Evolutionary conservation across 2,113 vertebrate species (phyloP).

Genomic region (Mustelus asterias): DNA sequence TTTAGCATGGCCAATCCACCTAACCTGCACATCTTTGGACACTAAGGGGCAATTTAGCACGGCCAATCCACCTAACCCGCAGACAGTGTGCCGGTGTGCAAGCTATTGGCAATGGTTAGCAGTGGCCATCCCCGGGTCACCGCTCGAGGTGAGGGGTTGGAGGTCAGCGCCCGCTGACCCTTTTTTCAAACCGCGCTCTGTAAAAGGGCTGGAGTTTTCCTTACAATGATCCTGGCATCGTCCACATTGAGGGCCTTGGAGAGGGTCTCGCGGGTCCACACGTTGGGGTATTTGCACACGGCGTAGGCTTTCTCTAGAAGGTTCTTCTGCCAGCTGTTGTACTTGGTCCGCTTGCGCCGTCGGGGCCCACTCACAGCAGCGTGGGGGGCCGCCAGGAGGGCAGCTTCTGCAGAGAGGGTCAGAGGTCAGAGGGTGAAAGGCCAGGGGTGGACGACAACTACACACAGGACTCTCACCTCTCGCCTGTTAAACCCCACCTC

Average conservation of each 20-base stretch:
- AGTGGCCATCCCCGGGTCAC: not conserved
- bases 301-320: not conserved
- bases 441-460: not conserved
- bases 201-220: not conserved
- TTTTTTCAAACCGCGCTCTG: too few species aligned
- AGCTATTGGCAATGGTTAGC: too few species aligned
- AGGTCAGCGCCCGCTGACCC: not conserved
- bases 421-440: too few species aligned
- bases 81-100: too few species aligned
- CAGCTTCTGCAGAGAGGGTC: not conserved
- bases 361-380: not conserved
- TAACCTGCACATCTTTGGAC: too few species aligned
- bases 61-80: too few species aligned
- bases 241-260: not conserved
- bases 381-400: not conserved
- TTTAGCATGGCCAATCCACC: too few species aligned
- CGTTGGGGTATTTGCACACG: not conserved
- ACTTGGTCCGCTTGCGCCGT: not conserved
- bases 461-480: not conserved
- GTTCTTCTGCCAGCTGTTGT: conserved; percentile 20
- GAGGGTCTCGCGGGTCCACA: not conserved
- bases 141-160: not conserved
- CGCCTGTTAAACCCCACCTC: not conserved
- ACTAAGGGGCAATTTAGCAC: too few species aligned
- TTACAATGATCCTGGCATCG: not conserved